phyloP scores from a whole-genome alignment of 2,113 vertebrate species.

The Neolamprologus kungweensis region DNA sequence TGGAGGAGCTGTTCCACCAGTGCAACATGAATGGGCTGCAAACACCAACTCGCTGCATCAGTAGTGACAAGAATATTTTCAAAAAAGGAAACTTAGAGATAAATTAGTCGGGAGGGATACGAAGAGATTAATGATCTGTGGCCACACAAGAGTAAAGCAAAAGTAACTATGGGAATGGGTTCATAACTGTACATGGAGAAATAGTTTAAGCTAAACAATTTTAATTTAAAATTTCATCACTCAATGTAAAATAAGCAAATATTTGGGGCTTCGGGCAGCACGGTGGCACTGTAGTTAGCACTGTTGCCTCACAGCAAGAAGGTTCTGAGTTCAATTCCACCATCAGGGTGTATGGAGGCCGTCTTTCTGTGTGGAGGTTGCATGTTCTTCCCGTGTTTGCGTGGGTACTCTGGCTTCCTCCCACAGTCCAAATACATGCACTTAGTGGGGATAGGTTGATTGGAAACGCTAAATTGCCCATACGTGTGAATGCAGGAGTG shows the following conservation, averaged over 20 bases:
- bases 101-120: neutral
- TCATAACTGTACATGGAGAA: neutral
- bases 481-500: rapidly evolving
- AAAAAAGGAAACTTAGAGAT: neutral
- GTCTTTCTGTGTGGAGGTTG: neutral
- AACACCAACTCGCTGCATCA: neutral
- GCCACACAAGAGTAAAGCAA: neutral
- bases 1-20: neutral
- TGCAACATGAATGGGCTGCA: neutral
- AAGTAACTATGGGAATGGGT: neutral
- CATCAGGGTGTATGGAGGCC: neutral
- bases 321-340: neutral
- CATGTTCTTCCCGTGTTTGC: neutral
- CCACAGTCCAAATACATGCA: neutral
- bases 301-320: neutral
- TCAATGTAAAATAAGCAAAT: neutral
- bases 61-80: neutral
- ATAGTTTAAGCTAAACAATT: neutral
- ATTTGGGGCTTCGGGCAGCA: rapidly evolving
- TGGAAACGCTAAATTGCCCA: neutral
- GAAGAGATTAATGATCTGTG: neutral
- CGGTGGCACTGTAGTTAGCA: neutral
- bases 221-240: neutral
- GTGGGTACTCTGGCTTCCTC: neutral
- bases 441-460: neutral